A percentile compares a stretch with the other conserved stretches of the same genome.
Conservation (phyloP, 2,113 vertebrate species). For the Myotis davidii region DNA sequence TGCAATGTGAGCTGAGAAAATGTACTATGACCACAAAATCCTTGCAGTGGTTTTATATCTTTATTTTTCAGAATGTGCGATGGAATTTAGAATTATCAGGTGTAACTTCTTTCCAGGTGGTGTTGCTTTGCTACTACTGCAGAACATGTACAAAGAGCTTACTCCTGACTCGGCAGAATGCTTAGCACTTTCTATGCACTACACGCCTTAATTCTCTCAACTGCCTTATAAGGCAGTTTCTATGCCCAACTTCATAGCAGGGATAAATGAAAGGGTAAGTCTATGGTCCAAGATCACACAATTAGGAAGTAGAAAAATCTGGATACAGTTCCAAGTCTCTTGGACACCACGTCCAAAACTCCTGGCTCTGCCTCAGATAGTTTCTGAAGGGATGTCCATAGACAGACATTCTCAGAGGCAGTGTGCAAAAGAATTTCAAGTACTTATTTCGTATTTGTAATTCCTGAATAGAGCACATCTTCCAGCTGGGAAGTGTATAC, state of each 20-base stretch:
- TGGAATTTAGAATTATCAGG: background rate
- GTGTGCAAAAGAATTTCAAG: slow-evolving; percentile 59
- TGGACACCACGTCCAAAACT: slow-evolving; percentile 9
- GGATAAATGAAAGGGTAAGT: background rate
- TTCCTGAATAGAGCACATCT: slow-evolving; percentile 55
- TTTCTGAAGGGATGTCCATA: slow-evolving; percentile 66
- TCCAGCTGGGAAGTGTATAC: slow-evolving; percentile 64
- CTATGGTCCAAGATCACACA: background rate
- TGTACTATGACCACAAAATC: background rate
- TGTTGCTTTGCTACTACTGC: background rate
- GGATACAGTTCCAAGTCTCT: background rate
- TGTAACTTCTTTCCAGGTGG: background rate
- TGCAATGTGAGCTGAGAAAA: background rate
- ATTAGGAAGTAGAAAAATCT: background rate
- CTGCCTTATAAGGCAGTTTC: background rate
- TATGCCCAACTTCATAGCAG: background rate
- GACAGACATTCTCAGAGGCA: slow-evolving; percentile 55
- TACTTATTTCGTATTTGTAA: slow-evolving; percentile 65
- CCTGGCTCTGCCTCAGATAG: slow-evolving; percentile 47
- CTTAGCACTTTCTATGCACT: too few relatives aligned
- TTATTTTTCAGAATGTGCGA: background rate
- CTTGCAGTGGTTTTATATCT: background rate
- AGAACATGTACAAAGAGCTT: background rate
- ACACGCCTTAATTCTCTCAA: background rate
- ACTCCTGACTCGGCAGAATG: background rate